A percentile compares a stretch with the other conserved stretches of the same genome.
Evolutionary conservation across 1,140 invertebrate species (phyloP).

Genomic region (Papilio xuthus): DNA sequence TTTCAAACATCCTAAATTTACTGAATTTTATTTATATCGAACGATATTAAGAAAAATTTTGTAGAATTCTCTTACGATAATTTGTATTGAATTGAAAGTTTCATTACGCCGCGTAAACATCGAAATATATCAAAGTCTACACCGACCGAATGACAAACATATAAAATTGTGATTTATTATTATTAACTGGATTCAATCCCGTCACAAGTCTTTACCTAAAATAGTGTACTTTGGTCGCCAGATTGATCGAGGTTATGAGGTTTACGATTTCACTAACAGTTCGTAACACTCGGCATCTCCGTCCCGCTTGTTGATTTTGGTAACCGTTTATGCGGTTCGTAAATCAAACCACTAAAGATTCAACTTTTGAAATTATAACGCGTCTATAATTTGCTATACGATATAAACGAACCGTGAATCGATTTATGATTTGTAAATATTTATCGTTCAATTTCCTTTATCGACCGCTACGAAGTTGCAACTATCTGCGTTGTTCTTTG

Average conservation of each 20-base stretch:
- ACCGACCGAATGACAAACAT: neutral
- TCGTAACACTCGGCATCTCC: slow-evolving; percentile 50
- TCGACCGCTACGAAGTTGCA: neutral
- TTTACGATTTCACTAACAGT: slow-evolving; percentile 65
- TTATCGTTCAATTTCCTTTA: slow-evolving; percentile 60
- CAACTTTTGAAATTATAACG: slow-evolving; percentile 46
- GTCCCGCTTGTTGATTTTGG: slow-evolving; percentile 60
- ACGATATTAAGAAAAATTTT: neutral
- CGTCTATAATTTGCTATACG: slow-evolving; percentile 37
- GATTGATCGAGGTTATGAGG: slow-evolving; percentile 62
- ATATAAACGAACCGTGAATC: slow-evolving; percentile 44
- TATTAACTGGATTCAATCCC: slow-evolving; percentile 32
- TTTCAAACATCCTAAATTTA: neutral
- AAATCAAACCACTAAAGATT: slow-evolving; percentile 44
- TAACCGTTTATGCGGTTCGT: slow-evolving; percentile 50
- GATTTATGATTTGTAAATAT: slow-evolving; percentile 68
- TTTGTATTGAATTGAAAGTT: neutral
- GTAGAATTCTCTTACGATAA: neutral
- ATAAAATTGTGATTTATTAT: slow-evolving; percentile 5
- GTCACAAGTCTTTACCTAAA: slow-evolving; percentile 39
- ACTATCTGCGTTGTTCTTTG: slow-evolving; percentile 2
- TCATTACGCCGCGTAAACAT: neutral
- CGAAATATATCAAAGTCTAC: neutral
- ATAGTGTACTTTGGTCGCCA: slow-evolving; percentile 41
- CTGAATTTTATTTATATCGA: neutral